Conservation (phyloP, 2,797 vertebrate species). For the Lithobates sylvaticus region DNA sequence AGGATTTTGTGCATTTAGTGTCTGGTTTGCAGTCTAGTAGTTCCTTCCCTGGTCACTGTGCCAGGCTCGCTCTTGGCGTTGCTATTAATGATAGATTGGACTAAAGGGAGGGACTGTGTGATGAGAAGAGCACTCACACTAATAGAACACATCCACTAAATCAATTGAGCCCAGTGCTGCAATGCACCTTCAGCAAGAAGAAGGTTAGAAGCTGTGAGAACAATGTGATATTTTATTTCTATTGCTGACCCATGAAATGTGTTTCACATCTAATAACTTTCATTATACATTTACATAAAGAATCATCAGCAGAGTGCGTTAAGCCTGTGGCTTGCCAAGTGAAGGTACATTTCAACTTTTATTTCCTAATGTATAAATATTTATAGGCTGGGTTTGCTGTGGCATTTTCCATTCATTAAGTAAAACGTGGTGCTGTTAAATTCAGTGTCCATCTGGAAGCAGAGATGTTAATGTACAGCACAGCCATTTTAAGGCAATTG, state of each 20-base stretch:
- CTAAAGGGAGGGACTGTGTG: slow-evolving; percentile 68
- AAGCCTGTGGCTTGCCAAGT: neutral
- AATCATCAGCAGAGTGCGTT: neutral
- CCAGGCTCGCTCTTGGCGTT: slow-evolving; percentile 72
- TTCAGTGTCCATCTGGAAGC: slow-evolving; percentile 24
- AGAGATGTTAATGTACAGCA: slow-evolving; percentile 43
- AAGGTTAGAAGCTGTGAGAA: slow-evolving; percentile 65
- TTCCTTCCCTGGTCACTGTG: slow-evolving; percentile 69
- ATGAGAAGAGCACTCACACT: slow-evolving; percentile 72
- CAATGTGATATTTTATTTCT: slow-evolving; percentile 64
- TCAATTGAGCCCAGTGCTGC: slow-evolving; percentile 72
- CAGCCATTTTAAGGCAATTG: slow-evolving; percentile 65
- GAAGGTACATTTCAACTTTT: slow-evolving; percentile 2
- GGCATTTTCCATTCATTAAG: slow-evolving; percentile 13
- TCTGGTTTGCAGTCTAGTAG: slow-evolving; percentile 21
- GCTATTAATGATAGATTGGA: slow-evolving; percentile 77
- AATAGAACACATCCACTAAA: slow-evolving; percentile 77
- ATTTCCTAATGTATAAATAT: neutral
- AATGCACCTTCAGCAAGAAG: slow-evolving; percentile 62
- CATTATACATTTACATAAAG: slow-evolving; percentile 55
- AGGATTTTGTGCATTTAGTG: neutral
- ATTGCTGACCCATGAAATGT: slow-evolving; percentile 66
- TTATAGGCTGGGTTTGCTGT: slow-evolving; percentile 54
- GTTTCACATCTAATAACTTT: slow-evolving; percentile 60
- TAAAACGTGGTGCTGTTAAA: neutral